Percentiles rank a stretch among this genome's conserved stretches.
Evolutionary conservation across 2,888 invertebrate genomes (phyloP).

Genomic region (Lasioglossum villosulum): DNA sequence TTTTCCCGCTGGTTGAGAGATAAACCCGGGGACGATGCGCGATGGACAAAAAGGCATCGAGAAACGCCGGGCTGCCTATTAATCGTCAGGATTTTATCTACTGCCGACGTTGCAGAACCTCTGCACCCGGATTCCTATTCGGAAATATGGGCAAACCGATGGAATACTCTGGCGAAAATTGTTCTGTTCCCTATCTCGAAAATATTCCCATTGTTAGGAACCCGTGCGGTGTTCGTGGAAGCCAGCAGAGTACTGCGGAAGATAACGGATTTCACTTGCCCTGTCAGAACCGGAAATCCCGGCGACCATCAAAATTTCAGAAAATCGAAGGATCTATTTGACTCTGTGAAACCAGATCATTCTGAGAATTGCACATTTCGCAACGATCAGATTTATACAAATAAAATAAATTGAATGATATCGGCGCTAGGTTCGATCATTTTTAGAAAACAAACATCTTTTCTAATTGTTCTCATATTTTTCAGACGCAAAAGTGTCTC

Average conservation of each 20-base stretch:
- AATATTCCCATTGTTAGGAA: neutral
- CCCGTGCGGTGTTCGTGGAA: neutral
- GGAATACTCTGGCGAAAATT: conserved; percentile 46
- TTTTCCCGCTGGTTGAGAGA: conserved; percentile 25
- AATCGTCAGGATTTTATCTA: conserved; percentile 75
- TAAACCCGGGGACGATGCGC: conserved; percentile 28
- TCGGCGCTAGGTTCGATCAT: no score
- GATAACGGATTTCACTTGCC: neutral
- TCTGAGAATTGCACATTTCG: neutral
- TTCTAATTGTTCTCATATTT: no score
- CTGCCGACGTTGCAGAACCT: conserved; percentile 62
- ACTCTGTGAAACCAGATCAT: neutral
- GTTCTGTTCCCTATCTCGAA: neutral
- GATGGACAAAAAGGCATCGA: conserved; percentile 43
- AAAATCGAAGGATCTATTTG: neutral
- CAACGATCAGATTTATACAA: neutral
- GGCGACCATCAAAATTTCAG: neutral
- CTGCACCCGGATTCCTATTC: conserved; percentile 12
- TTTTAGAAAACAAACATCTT: no score
- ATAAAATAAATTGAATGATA: no score
- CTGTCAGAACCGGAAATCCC: neutral
- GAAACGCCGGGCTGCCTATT: conserved; percentile 63
- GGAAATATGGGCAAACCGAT: conserved; percentile 36
- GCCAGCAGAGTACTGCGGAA: neutral
- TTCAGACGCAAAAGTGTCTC: no score